phyloP scores from a whole-genome alignment of 2,888 invertebrate species.

The Himalopsyche japonica region DNA sequence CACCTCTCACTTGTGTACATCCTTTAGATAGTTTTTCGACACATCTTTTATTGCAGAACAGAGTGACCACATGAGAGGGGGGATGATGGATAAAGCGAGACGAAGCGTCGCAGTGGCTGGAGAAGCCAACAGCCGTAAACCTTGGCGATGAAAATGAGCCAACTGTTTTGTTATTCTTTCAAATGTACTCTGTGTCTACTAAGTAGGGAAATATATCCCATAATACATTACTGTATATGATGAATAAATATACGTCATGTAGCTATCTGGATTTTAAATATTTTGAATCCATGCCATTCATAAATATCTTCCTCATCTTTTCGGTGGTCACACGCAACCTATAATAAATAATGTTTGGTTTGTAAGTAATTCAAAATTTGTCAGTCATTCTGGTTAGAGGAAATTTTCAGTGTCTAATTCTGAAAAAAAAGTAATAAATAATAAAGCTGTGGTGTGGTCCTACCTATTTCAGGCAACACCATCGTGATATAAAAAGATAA shows the following conservation, averaged over 20 bases:
- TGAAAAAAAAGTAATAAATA: too few species aligned
- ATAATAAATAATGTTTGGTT: too few species aligned
- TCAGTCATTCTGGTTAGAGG: too few species aligned
- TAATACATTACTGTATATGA: neutral
- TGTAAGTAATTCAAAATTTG: too few species aligned
- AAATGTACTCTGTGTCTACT: neutral
- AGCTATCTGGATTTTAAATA: neutral
- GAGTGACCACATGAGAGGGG: conserved; percentile 24
- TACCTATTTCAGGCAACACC: neutral
- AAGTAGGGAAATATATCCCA: neutral
- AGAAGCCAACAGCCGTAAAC: conserved; percentile 27
- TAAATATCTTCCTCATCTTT: too few species aligned
- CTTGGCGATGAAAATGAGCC: conserved; percentile 33
- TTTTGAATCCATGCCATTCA: neutral
- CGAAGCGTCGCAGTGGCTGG: conserved; percentile 24
- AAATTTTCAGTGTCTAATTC: too few species aligned
- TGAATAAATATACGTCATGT: neutral
- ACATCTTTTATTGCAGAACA: conserved; percentile 29
- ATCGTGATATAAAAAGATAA: neutral
- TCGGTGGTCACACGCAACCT: too few species aligned
- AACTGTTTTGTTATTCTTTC: neutral
- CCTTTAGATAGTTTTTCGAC: neutral
- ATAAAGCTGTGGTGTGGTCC: neutral
- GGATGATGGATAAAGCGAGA: conserved; percentile 15
- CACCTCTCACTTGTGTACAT: too few species aligned